These are phyloP conservation scores for Falco concolor DNA, from an alignment of 2,797 vertebrate genomes.

Conservation along the genomic window DNA sequence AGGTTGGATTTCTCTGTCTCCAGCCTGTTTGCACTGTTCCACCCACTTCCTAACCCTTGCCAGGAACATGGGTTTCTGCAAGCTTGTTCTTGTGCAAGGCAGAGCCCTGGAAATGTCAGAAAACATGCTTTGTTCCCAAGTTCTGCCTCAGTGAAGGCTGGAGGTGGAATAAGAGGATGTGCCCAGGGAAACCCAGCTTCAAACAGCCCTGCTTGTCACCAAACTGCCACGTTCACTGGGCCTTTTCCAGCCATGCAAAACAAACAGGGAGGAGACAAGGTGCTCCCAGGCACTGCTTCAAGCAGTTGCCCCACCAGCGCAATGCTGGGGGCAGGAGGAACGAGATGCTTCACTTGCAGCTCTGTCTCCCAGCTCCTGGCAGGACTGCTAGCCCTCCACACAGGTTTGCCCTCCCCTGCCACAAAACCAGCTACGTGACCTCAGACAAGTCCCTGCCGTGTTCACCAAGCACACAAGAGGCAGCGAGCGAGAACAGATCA, in stretches of 20 bases:
- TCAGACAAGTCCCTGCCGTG: background rate
- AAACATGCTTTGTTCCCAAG: background rate
- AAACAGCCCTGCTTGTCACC: background rate
- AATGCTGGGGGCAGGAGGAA: background rate
- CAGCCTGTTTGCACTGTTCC: background rate
- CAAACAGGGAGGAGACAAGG: background rate
- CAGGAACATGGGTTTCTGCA: slow-evolving; percentile 25
- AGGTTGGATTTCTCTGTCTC: background rate
- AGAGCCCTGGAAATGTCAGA: slow-evolving; percentile 10
- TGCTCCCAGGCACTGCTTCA: background rate
- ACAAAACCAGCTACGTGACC: background rate
- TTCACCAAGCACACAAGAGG: background rate
- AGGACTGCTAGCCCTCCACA: background rate
- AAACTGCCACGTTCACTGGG: background rate
- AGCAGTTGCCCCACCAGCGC: background rate
- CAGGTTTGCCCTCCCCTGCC: background rate
- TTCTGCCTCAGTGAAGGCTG: background rate
- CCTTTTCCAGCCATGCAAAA: background rate
- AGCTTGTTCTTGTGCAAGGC: slow-evolving; percentile 36
- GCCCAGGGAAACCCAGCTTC: background rate
- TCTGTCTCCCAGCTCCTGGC: background rate
- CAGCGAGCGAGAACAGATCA: background rate
- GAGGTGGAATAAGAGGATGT: background rate
- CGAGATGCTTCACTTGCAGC: background rate
- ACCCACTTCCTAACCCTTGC: slow-evolving; percentile 23